Conservation (phyloP, 2,888 invertebrate genomes). For the Synergus laeviventris region DNA sequence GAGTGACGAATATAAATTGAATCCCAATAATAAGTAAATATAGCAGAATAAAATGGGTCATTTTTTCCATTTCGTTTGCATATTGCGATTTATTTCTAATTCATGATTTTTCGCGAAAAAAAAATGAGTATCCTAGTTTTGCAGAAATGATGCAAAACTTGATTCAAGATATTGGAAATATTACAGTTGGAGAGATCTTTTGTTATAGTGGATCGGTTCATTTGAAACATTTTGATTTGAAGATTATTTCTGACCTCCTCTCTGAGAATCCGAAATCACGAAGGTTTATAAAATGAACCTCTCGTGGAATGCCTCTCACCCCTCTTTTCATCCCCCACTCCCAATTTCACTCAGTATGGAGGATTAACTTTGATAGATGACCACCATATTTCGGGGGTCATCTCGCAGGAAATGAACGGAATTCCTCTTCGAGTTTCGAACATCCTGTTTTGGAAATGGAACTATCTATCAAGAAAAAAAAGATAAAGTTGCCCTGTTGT, state of each 20-base stretch:
- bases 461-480: slow-evolving; percentile 25
- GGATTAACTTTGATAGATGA: slow-evolving; percentile 32
- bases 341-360: slow-evolving; percentile 6
- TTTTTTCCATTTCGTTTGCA: no score
- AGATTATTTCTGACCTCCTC: not conserved
- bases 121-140: not conserved
- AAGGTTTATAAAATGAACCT: not conserved
- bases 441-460: slow-evolving; percentile 23
- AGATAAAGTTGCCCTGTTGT: not conserved
- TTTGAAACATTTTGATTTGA: not conserved
- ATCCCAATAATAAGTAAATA: not conserved
- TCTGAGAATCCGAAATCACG: not conserved
- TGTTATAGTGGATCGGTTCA: not conserved
- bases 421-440: slow-evolving; percentile 18
- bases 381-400: slow-evolving; percentile 28
- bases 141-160: not conserved
- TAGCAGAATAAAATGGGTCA: not conserved
- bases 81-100: no score
- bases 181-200: not conserved
- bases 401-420: slow-evolving; percentile 18
- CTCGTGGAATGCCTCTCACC: no score
- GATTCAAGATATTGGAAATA: not conserved
- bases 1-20: not conserved
- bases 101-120: not conserved
- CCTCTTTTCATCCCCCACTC: no score